Percentiles rank a stretch among this genome's conserved stretches.
phyloP scores from a whole-genome alignment of 53 echinoderm and acorn worm species.

The Patiria pectinifera region DNA sequence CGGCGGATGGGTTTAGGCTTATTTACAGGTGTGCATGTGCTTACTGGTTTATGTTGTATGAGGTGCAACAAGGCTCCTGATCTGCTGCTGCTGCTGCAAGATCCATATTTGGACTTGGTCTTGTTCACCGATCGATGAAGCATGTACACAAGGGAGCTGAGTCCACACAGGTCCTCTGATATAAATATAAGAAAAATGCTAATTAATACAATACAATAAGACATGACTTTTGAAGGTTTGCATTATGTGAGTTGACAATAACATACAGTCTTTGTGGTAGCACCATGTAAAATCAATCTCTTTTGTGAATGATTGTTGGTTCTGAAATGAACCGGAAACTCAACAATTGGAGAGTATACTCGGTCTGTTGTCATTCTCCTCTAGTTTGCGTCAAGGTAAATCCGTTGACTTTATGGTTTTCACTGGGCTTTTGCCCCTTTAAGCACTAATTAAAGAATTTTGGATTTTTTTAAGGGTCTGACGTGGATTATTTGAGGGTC shows the following conservation, averaged over 20 bases:
- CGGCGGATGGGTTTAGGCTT: background rate
- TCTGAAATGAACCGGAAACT: slow-evolving; percentile 2
- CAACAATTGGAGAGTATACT: background rate
- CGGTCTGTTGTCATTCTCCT: slow-evolving; percentile 14
- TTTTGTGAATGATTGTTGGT: background rate
- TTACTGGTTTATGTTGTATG: slow-evolving; percentile 34
- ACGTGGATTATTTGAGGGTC: too few relatives aligned
- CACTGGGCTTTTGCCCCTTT: background rate
- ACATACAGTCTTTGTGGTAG: background rate
- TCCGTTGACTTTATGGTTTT: background rate
- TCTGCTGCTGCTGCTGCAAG: slow-evolving; percentile 21
- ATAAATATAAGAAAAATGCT: slow-evolving; percentile 2
- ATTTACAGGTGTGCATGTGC: background rate
- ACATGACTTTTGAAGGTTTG: background rate
- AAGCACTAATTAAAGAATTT: too few relatives aligned
- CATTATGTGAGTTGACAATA: background rate
- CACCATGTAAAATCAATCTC: background rate
- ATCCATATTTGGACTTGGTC: slow-evolving; percentile 12
- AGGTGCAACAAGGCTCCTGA: slow-evolving; percentile 21
- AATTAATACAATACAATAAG: background rate
- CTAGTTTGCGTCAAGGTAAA: too few relatives aligned
- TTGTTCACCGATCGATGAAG: slow-evolving; percentile 18
- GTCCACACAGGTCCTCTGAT: slow-evolving; percentile 24
- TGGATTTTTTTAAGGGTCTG: too few relatives aligned
- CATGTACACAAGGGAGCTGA: slow-evolving; percentile 4